A percentile compares a stretch with the other conserved stretches of the same genome.
Evolutionary conservation across 2,797 vertebrate genomes (phyloP).

Genomic region (Myotis daubentonii): DNA sequence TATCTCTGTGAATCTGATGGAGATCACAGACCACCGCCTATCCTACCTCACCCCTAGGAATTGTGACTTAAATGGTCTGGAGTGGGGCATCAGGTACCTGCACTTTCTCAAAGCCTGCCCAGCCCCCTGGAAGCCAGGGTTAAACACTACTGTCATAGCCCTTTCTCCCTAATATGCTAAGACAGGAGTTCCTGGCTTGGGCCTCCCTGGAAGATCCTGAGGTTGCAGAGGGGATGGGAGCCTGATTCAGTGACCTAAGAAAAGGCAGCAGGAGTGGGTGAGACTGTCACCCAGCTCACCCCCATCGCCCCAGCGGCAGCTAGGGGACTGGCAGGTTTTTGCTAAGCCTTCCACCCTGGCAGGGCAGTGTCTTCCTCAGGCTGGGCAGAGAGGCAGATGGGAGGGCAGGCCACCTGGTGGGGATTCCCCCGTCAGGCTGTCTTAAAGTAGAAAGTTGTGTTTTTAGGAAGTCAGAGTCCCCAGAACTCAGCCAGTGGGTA

Average conservation of each 20-base stretch:
- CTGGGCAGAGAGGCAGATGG: neutral
- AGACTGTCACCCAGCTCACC: neutral
- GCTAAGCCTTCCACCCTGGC: accelerated
- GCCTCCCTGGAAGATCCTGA: neutral
- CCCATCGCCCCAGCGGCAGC: neutral
- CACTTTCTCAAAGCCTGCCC: neutral
- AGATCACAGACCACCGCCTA: neutral
- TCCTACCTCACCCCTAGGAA: neutral
- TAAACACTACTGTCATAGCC: neutral
- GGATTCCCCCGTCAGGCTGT: slow-evolving; percentile 12
- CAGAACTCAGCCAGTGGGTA: neutral
- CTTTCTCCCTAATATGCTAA: neutral
- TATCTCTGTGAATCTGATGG: neutral
- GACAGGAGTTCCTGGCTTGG: neutral
- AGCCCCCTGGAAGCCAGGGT: neutral
- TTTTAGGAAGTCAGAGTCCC: slow-evolving; percentile 49
- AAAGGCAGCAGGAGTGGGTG: neutral
- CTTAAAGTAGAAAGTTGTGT: neutral
- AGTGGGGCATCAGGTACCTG: neutral
- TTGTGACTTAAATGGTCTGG: neutral
- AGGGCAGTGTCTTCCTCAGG: neutral
- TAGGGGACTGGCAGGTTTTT: neutral
- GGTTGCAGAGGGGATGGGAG: neutral
- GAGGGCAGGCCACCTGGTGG: neutral
- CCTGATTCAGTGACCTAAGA: neutral